Evolutionary conservation across 2,797 vertebrate species (phyloP), one percentile per base, ranked within the genome.

Genomic region (Staurois parvus): DNA sequence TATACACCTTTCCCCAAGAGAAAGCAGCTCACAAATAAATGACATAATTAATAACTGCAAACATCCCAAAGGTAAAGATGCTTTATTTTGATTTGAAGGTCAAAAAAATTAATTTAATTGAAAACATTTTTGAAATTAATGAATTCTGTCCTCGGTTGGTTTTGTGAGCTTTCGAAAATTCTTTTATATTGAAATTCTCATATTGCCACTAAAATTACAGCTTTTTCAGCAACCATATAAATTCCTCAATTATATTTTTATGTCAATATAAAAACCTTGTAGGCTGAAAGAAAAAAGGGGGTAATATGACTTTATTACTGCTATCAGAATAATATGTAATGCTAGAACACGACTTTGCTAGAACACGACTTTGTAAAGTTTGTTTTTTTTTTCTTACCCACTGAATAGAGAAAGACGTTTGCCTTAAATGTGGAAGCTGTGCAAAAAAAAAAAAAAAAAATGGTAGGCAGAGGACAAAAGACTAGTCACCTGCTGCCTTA

Each of bases 21-120:
- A 79, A 32, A 77, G 6, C 1, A 79, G 77, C 24, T n/a, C 70
- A 73, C 45, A 66, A 73, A 66, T 26, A 84, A 34, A 72, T 29
- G 13, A 2, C 56, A 72, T 40, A 79, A 79, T 72, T 84, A 79
- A 79, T 84, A 48, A 45, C 59, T 59, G 56, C 62, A 79, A 72
- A 73, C 11, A 72, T 42, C 34, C 17, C 24, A 3, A 64, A 32
- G 56, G 34, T 62, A 26, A 32, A 78, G 62, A 34, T 77, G 9
- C 10, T 69, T 68, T 37, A 32, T 77, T 32, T 79, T 52, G 40
- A 26, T 37, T 56, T 80, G 28, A 69, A 70, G 78, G 66, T 69
- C 68, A 32, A 32, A 73, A 72, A 72, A 72, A 78, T 40, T 1
- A 2, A 68, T 26, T 45, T 28, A 19, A n/a, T n/a, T 29, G 12